Base-by-base conservation (phyloP, 2,888 invertebrate species). In the Amphipoea lucens region DNA sequence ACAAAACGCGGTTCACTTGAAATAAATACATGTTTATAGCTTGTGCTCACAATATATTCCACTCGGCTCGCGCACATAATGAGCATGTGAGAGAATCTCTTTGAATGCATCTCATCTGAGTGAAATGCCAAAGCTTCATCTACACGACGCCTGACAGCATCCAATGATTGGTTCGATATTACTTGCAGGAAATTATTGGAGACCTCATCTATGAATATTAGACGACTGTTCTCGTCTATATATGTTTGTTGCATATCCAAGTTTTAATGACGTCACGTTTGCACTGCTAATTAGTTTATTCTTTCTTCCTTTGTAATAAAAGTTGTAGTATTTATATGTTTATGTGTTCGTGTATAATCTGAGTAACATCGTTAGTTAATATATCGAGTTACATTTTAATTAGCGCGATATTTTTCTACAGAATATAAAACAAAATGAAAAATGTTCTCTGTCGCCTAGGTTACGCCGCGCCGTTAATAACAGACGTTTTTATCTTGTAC, bases 321-420 rank as follows among this genome's bases (percentile, higher is more conserved):
- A 23, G 23, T 51, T 17, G 4, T 45, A 12, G 14, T 69, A 54
- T n/a, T 60, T n/a, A 12, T 23, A 36, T 65, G 23, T 40, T 70
- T 14, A 23, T 36, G 23, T 57, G 5, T 65, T 65, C 11, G 17
- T 62, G 23, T 62, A 36, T 23, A 36, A 36, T 54, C 5, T 36
- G 23, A 62, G 36, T 36, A 17, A 40, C 63, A 51, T 48, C 17
- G 57, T 67, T 67, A 74, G 66, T 63, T 57, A n/a, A 54, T 9
- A 20, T 65, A 84, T 83, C 63, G n/a, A 68, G 67, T 74, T 78
- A 72, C 79, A 71, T 87, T 83, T 78, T 87, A 87, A 77, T 86
- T 57, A 86, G 42, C 20, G n/a, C 40, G 63, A 63, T 51, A 9
- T 29, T 48, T 42, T 85, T 68, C 68, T 73, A 48, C 3, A 17